These are phyloP conservation scores for Junco hyemalis DNA, from an alignment of 2,113 vertebrate genomes.

Conservation along the genomic window DNA sequence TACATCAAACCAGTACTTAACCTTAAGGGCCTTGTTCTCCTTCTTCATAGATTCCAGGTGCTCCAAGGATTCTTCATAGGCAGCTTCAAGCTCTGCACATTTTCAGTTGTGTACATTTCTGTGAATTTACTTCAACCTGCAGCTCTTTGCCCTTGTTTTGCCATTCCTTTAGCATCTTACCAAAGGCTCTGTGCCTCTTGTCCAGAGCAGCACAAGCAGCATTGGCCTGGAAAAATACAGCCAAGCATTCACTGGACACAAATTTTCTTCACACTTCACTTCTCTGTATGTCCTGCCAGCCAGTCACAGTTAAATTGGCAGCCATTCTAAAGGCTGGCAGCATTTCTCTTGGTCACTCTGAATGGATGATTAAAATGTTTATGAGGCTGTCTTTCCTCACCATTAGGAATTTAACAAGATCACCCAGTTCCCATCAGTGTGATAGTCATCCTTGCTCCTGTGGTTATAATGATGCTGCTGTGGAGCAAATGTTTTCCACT, in stretches of 20 bases:
- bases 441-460: neutral
- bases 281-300: neutral
- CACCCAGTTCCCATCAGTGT: constrained; percentile 44
- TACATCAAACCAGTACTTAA: constrained; percentile 22
- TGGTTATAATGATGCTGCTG: constrained; percentile 45
- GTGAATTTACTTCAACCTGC: constrained; percentile 70
- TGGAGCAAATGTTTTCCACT: constrained; percentile 46
- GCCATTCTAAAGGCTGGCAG: neutral
- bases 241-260: neutral
- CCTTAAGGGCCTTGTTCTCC: constrained; percentile 72
- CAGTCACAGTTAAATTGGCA: constrained; percentile 32
- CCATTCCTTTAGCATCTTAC: constrained; percentile 75
- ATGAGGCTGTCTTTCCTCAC: constrained; percentile 29
- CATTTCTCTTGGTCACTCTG: constrained; percentile 31
- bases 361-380: constrained; percentile 59
- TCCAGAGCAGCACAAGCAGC: constrained; percentile 73
- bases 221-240: constrained; percentile 64
- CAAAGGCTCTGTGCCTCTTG: constrained; percentile 76
- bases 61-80: constrained; percentile 71
- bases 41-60: constrained; percentile 69
- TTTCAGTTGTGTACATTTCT: constrained; percentile 75
- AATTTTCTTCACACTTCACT: constrained; percentile 24
- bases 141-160: constrained; percentile 77
- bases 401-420: constrained; percentile 54
- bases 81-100: constrained; percentile 72